These are phyloP conservation scores for Pararge aegeria DNA, from an alignment of 1,140 invertebrate genomes.

Conservation along the genomic window DNA sequence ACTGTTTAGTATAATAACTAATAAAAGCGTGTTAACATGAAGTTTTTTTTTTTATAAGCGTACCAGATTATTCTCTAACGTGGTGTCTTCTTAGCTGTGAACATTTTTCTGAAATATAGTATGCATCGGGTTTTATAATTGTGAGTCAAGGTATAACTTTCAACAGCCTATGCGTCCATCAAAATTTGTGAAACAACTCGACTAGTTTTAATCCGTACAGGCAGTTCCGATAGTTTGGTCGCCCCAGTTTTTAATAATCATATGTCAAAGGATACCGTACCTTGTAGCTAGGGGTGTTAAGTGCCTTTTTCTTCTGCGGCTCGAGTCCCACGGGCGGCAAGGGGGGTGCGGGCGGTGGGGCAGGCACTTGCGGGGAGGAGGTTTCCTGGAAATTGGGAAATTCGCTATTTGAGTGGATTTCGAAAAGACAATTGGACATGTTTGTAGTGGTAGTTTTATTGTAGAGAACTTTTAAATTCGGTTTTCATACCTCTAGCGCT, in stretches of 20 bases:
- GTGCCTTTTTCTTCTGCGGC: constrained; percentile 83
- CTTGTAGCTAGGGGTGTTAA: constrained; percentile 86
- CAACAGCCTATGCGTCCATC: too few species aligned
- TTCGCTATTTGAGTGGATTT: constrained; percentile 32
- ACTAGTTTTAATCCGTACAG: background rate
- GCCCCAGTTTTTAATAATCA: background rate
- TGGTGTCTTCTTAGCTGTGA: too few species aligned
- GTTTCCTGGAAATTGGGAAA: constrained; percentile 63
- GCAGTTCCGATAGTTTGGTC: background rate
- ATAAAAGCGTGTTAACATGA: too few species aligned
- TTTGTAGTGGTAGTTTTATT: constrained; percentile 23
- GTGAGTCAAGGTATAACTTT: too few species aligned
- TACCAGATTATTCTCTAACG: too few species aligned
- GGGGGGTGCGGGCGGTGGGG: constrained; percentile 74
- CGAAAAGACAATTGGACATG: constrained; percentile 23
- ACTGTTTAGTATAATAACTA: too few species aligned
- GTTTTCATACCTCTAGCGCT: background rate
- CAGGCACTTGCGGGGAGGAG: constrained; percentile 74
- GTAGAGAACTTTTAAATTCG: constrained; percentile 3
- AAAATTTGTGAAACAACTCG: too few species aligned
- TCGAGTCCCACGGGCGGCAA: constrained; percentile 63
- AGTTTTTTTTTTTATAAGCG: too few species aligned
- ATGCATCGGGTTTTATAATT: too few species aligned
- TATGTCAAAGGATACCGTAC: constrained; percentile 37
- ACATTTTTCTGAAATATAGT: too few species aligned